Base-by-base conservation (phyloP, 2,113 vertebrate genomes). In the Apteryx mantelli region DNA sequence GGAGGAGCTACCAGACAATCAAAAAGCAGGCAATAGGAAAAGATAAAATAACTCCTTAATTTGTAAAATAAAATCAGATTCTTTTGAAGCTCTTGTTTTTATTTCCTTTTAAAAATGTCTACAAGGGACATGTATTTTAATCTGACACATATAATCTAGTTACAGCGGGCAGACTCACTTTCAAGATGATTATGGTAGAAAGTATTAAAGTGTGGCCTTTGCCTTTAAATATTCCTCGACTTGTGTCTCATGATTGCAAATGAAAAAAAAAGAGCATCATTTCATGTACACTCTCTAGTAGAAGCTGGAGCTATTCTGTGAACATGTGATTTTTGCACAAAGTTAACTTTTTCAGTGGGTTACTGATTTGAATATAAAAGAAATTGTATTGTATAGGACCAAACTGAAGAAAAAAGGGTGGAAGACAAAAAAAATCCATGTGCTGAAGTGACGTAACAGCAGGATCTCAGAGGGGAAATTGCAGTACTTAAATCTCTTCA, bases 401-500 rank as follows among this genome's bases (percentile, higher is more conserved):
- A 92, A 93, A 64, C 4, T 22, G 28, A 48, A 80, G 38, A 75
- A 82, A 79, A 81, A 50, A 77, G 4, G 4, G 6, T 46, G 28
- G 34, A 95, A 91, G 26, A 82, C 1, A 44, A 25, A 86, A 91
- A 56, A 26, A 6, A 1, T 18, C 36, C 24, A 18, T 19, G 21
- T 73, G 36, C 84, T 91, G 55, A 82, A 98, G 86, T 32, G n/a
- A 84, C 32, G 74, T 65, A 93, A 80, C 36, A 96, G 44, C 82
- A 89, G 90, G 56, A 97, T 91, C 66, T 93, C n/a, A 21, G 52
- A 87, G 63, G 9, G 18, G n/a, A 97, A 97, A 97, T 75, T 95
- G 46, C 21, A 92, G 56, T 75, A 89, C 50, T 96, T 94, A 90
- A 88, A 88, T 91, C 22, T 95, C 79, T 86, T 75, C 48, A 87